Conservation (phyloP, 1,140 invertebrate genomes). For the Bombus consobrinus region DNA sequence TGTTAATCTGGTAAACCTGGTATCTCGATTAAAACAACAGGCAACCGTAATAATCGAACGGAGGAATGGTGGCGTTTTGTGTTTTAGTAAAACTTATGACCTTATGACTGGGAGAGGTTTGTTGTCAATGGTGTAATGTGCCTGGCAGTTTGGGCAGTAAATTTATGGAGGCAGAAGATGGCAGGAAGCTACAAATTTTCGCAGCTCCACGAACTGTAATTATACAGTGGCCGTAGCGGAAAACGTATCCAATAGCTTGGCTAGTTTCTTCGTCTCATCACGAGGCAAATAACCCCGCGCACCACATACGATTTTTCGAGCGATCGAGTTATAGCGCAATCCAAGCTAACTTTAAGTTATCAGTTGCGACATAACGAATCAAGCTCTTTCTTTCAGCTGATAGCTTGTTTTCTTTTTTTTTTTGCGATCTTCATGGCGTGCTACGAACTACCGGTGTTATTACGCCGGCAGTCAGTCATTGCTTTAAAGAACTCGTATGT, state of each 20-base stretch:
- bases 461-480: not conserved
- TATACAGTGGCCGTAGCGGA: constrained; percentile 25
- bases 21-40: not conserved
- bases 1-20: no score
- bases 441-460: no score
- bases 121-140: constrained; percentile 12
- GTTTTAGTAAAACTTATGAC: not conserved
- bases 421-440: not conserved
- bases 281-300: not conserved
- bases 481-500: not conserved
- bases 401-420: not conserved
- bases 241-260: not conserved
- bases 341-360: not conserved
- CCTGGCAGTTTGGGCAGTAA: not conserved
- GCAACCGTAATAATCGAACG: not conserved
- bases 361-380: not conserved
- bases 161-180: constrained; percentile 51
- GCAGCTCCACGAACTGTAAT: constrained; percentile 48
- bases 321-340: not conserved
- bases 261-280: constrained; percentile 1
- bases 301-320: not conserved
- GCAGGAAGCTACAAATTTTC: constrained; percentile 61
- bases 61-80: not conserved
- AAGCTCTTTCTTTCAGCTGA: not conserved
- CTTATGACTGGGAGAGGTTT: not conserved